Base-by-base conservation (phyloP, 2,113 vertebrate species). In the Stomatorhinus ivindoensis region DNA sequence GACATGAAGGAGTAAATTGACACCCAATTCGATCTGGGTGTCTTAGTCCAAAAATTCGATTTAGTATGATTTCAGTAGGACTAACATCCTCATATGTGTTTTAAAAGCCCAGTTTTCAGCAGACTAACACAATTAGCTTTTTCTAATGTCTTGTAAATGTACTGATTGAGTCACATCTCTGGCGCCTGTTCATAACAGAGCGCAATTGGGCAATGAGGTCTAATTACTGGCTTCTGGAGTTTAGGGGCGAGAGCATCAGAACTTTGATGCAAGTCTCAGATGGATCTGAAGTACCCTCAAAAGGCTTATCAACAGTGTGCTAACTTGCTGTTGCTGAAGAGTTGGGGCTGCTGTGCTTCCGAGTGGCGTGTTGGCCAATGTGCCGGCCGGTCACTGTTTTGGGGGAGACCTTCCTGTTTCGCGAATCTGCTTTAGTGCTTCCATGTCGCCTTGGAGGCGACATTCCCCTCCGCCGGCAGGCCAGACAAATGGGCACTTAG, bases 401-500 rank as follows among this genome's bases (percentile, higher is more conserved):
- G 15, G 69, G 8, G 31, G 31, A 17, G 46, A 65, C n/a, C 44
- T 27, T 21, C 17, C 65, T 51, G 24, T 76, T 42, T 15, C 21
- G 17, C 51, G 1, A 55, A 50, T 73, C 24, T 5, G 13, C n/a
- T 80, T 80, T 4, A 48, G 76, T 51, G 65, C 4, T 44, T 24
- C 50, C n/a, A 21, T 5, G 50, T 84, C 55, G 50, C 24, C 76
- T 13, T 48, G 4, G 46, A 27, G 10, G 21, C 7, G 10, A 35
- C 21, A 89, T 85, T 24, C 76, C 35, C n/a, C 39, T 65, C 80
- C 3, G 19, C 13, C 31, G 17, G 39, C 39, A 58, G 11, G 21
- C 50, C 35, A 84, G 73, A 61, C 51, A 89, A 89, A 89, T 85
- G 51, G 51, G 39, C 80, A 85, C 50, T 85, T 85, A 44, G 80